Conservation (phyloP, 2,888 invertebrate species). For the Stenoptilia bipunctidactyla region DNA sequence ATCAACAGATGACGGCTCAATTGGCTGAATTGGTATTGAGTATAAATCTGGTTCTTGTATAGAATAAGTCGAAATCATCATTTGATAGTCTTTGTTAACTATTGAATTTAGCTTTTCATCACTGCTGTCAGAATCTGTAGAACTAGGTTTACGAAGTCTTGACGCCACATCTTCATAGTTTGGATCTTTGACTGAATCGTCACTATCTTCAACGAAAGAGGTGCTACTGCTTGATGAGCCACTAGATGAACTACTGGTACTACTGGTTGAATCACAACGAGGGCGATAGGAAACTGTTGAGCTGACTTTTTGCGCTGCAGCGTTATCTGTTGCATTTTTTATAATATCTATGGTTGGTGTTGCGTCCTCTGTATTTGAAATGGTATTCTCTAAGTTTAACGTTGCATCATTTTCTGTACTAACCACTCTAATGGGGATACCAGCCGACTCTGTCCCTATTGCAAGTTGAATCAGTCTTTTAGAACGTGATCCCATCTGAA, state of each 20-base stretch:
- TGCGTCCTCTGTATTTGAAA: not conserved
- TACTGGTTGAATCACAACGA: not conserved
- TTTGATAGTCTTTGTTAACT: conserved; percentile 2
- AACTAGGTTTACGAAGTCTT: no score
- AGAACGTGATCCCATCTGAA: no score
- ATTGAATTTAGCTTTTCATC: no score
- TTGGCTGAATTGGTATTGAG: not conserved
- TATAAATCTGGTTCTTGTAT: not conserved
- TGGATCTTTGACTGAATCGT: no score
- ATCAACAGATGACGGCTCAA: no score
- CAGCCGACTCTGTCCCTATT: not conserved
- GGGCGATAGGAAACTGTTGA: not conserved
- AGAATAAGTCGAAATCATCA: not conserved
- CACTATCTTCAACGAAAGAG: no score
- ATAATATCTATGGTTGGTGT: not conserved
- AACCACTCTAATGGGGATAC: not conserved
- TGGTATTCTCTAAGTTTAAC: no score
- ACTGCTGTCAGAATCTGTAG: no score
- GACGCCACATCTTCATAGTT: no score
- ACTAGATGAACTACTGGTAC: not conserved
- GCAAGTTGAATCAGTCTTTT: not conserved
- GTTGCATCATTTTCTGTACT: not conserved
- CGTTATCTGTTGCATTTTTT: no score
- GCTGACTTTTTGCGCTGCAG: not conserved
- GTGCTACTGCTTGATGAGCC: no score